phyloP scores from a whole-genome alignment of 2,113 vertebrate species.

The Tautogolabrus adspersus region DNA sequence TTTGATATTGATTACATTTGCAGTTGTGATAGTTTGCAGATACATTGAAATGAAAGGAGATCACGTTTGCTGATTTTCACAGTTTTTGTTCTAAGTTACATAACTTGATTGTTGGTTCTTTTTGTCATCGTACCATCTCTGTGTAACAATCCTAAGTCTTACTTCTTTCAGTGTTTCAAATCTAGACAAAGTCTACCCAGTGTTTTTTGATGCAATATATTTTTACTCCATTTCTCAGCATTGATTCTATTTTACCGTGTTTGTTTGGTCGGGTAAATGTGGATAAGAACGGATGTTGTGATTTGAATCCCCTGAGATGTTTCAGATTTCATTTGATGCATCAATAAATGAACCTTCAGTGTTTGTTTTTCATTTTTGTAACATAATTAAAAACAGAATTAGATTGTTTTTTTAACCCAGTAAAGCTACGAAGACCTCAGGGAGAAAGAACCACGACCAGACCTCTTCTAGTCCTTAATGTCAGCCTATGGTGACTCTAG shows the following conservation, averaged over 20 bases:
- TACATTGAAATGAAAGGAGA: too few relatives aligned
- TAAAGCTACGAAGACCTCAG: background rate
- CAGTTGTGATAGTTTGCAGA: too few relatives aligned
- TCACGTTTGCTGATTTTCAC: too few relatives aligned
- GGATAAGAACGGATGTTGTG: background rate
- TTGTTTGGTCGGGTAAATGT: background rate
- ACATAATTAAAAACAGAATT: background rate
- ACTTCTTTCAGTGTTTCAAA: background rate
- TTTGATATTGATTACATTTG: too few relatives aligned
- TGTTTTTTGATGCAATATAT: background rate
- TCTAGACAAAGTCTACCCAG: too few relatives aligned
- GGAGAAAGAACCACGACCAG: background rate
- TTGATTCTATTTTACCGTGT: background rate
- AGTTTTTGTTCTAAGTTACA: too few relatives aligned
- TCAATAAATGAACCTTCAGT: slow-evolving; percentile 1
- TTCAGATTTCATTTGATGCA: background rate
- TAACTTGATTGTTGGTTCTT: too few relatives aligned
- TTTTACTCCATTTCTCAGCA: background rate
- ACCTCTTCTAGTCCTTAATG: background rate
- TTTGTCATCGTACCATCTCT: too few relatives aligned
- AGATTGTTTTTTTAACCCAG: background rate
- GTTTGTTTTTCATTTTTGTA: background rate
- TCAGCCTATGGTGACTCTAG: slow-evolving; percentile 31
- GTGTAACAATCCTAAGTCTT: too few relatives aligned
- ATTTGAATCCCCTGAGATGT: background rate